These are phyloP conservation scores for Eurystomus glaucurus DNA, from an alignment of 2,797 vertebrate species.

Conservation along the genomic window DNA sequence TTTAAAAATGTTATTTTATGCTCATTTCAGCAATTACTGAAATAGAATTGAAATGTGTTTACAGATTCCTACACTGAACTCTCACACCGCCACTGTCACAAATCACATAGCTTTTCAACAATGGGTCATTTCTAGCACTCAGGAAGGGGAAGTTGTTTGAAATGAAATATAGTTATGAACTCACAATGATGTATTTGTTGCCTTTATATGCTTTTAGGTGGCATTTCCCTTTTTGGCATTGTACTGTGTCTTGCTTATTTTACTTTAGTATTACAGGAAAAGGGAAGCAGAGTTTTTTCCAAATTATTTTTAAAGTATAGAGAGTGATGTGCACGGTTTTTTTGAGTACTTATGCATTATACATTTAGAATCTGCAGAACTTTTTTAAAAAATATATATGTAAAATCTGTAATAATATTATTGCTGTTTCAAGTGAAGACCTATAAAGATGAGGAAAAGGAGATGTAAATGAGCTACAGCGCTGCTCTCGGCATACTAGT, in stretches of 20 bases:
- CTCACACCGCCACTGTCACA: not conserved
- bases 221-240: not conserved
- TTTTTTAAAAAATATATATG: not conserved
- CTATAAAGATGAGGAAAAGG: not conserved
- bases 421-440: not conserved
- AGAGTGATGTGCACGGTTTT: not conserved
- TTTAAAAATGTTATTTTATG: not conserved
- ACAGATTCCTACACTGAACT: not conserved
- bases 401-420: not conserved
- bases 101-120: slow-evolving; percentile 6
- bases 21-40: not conserved
- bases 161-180: slow-evolving; percentile 17
- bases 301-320: not conserved
- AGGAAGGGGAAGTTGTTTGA: not conserved
- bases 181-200: not conserved
- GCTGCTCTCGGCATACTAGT: not conserved
- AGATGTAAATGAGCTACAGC: not conserved
- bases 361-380: not conserved
- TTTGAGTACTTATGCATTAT: not conserved
- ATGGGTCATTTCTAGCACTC: not conserved
- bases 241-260: not conserved
- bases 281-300: not conserved
- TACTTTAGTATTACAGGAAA: not conserved
- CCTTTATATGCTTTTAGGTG: not conserved
- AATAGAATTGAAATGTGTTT: not conserved